A percentile compares a stretch with the other conserved stretches of the same genome.
These are phyloP conservation scores for Champsocephalus esox DNA, from an alignment of 2,797 vertebrate genomes.

Conservation along the genomic window DNA sequence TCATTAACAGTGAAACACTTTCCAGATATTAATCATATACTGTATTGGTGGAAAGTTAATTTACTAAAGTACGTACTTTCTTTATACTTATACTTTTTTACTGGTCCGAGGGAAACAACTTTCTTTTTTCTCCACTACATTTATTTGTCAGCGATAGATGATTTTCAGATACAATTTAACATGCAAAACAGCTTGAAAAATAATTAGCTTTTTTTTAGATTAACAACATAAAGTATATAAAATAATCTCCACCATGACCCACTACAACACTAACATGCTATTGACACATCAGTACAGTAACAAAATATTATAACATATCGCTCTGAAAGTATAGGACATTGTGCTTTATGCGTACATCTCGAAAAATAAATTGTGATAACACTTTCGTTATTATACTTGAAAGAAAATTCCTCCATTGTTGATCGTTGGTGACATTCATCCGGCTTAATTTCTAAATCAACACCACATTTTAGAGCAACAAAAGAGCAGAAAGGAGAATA, in stretches of 20 bases:
- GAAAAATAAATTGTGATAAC: too few relatives aligned
- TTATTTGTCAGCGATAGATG: not conserved
- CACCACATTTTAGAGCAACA: slow-evolving; percentile 31
- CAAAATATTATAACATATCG: not conserved
- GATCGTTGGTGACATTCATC: not conserved
- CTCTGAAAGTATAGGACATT: not conserved
- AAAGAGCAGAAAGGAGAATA: slow-evolving; percentile 47
- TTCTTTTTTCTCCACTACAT: not conserved
- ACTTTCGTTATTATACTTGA: not conserved
- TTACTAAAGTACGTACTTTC: not conserved
- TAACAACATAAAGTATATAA: not conserved
- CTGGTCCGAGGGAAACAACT: too few relatives aligned
- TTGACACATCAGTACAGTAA: not conserved
- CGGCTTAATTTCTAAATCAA: not conserved
- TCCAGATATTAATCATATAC: not conserved
- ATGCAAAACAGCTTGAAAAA: not conserved
- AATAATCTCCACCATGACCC: not conserved
- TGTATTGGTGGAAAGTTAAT: not conserved
- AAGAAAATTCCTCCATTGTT: not conserved
- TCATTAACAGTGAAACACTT: not conserved
- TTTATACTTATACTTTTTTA: too few relatives aligned
- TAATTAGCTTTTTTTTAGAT: not conserved
- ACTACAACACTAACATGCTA: not conserved
- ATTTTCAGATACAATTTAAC: not conserved
- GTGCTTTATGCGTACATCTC: not conserved